Base-by-base conservation (phyloP, 2,797 vertebrate species). In the Melanotaenia pygmaea region DNA sequence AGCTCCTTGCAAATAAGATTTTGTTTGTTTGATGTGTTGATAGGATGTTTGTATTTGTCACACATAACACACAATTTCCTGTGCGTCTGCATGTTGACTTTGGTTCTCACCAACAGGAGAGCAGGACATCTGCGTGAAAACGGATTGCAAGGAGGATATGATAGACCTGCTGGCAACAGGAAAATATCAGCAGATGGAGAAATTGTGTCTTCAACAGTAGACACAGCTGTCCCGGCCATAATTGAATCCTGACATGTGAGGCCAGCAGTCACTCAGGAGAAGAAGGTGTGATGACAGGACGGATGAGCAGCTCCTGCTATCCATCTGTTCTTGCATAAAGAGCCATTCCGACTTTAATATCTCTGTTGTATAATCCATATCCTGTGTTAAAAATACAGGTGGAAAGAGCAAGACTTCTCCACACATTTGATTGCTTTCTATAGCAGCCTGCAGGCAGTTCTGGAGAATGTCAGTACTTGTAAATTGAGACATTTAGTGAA, bases 161-260 rank as follows among this genome's bases (percentile, higher is more conserved):
- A 65, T 47, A 51, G 37, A 70, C 35, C 60, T 72, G 64, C 56
- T 81, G 70, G 70, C 70, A 59, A 6, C 14, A 64, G 35, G 30
- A 56, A 74, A 67, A 43, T 14, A 43, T 60, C 22, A 78, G 64
- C 80, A 82, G 76, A 72, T 73, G 76, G 74, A 75, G 37, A 72
- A 68, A 78, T 54, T 74, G 70, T 59, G 59, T 40, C 47, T 63
- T 82, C 45, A 76, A 57, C 37, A 63, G 40, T 56, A 72, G 74
- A 54, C 67, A 73, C 72, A 80, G 74, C 74, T 78, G 71, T 64
- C 67, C 64, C 24, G 5, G 57, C 51, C 64, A 47, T 86, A 83
- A 87, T 64, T 78, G 69, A 89, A 89, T 81, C n/a, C 32, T 70
- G 72, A 83, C 70, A 70, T 59, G 43, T 59, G 76, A 77, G 71